Base-by-base conservation (phyloP, 2,113 vertebrate genomes). In the Epinephelus moara region DNA sequence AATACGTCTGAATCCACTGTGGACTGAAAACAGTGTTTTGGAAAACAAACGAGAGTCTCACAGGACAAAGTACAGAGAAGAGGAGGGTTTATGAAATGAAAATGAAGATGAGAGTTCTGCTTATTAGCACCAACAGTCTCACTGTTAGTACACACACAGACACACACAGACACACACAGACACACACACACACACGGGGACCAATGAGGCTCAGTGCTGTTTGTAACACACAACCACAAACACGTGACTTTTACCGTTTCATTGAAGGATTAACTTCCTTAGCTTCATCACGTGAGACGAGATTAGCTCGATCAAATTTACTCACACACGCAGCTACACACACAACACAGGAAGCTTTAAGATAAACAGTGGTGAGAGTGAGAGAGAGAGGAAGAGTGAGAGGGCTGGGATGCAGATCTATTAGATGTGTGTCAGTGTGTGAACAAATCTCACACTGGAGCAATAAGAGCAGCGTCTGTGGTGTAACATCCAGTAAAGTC, bases 271-370 rank as follows among this genome's bases (percentile, higher is more conserved):
- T 89, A 82, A 82, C 83, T 86, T 78, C 37, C 37, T 88, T 13
- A 89, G 70, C 75, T 83, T 82, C 13, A 73, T 85, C 87, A 90
- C 49, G n/a, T 25, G 85, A 84, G 62, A 37, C 49, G 62, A 85
- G 91, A 92, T 94, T 88, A 91, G 62, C 49, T 76, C 70, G 63
- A 55, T 73, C 18, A 72, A 69, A 73, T 86, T 76, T 37, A 63
- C 50, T 33, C 23, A 27, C 64, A 30, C 45, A 8, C 40, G 11
- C 25, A 42, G 42, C 42, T 42, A 37, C 45, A 14, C 49, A 6
- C 53, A 87, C 40, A 86, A 85, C 52, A 86, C 75, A 70, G 66
- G 19, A 62, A 77, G 67, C 33, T 49, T 89, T 88, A 72, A 27
- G 59, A 11, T 25, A 33, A 57, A 72, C 33, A 42, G 37, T 47